Conservation (phyloP, 2,797 vertebrate genomes). For the Valencia hispanica region DNA sequence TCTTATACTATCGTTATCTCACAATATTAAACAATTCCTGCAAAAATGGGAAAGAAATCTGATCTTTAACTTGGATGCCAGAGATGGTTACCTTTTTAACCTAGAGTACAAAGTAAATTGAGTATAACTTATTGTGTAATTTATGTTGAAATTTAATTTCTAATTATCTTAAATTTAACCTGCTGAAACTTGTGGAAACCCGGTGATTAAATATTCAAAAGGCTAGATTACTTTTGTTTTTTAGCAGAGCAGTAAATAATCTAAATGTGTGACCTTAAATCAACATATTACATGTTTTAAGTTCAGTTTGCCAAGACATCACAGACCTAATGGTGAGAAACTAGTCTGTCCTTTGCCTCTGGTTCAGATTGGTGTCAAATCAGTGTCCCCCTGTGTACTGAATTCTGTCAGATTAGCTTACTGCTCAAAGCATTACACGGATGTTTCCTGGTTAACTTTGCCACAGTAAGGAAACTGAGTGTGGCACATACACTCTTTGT, state of each 20-base stretch:
- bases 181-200: background rate
- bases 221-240: background rate
- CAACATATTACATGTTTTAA: background rate
- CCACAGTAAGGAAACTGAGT: background rate
- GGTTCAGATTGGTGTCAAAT: background rate
- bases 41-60: background rate
- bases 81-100: background rate
- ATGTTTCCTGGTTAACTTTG: background rate
- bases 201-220: background rate
- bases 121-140: background rate
- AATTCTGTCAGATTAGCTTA: background rate
- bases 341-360: background rate
- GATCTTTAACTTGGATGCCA: background rate
- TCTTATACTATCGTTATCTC: background rate
- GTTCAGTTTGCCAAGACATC: background rate
- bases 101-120: background rate
- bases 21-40: background rate
- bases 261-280: background rate
- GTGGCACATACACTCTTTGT: background rate
- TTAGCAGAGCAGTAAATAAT: background rate
- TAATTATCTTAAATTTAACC: background rate
- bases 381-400: background rate
- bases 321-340: background rate
- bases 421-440: background rate
- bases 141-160: background rate